Base-by-base conservation (phyloP, 92 coral and sea anemone species). In the Galaxea fascicularis region DNA sequence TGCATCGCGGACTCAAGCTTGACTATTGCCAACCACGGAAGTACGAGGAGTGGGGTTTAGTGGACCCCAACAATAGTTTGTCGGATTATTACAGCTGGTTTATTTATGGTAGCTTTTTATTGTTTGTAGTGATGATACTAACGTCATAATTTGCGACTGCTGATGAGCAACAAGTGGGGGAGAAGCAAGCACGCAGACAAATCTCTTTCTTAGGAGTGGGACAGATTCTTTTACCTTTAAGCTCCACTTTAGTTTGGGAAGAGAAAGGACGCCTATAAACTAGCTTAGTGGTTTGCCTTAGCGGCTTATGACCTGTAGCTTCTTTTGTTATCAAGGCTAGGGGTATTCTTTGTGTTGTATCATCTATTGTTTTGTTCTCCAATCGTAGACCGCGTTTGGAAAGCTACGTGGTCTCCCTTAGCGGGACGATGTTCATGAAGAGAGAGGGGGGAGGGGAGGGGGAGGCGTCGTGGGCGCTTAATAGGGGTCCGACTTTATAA, bases 1-100 rank as follows among this genome's bases (percentile, higher is more conserved):
- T 93, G n/a, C 95, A 95, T 51, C 88, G 87, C 59, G 95, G 98
- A 84, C 92, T 97, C 78, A 95, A 90, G 72, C 91, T 90, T 16
- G 98, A 94, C 56, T 89, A 79, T 72, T 96, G 99, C 49, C 89
- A 76, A 79, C 98, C 95, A 24, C 84, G 98, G 56, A 80, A 68
- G 13, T 92, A 71, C 80, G 92, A 86, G 85, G 98, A 94, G 69
- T 94, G 98, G 98, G 93, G 93, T 45, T 84, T 94, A 77, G 83
- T 89, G 69, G 92, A 87, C 30, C 98, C 95, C 4, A 87, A 77
- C 59, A 62, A 64, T 24, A 59, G 73, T 1, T 56, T 77, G 27
- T 60, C 85, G 39, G 88, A 93, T 82, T 69, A 83, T 29, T 77
- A 90, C 79, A 94, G 92, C 21, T 45, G 88, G 49, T 82, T 85